Evolutionary conservation across 2,888 invertebrate genomes (phyloP), one percentile per base, ranked within the genome.

Genomic region (Pycnomerus fuliginosus): DNA sequence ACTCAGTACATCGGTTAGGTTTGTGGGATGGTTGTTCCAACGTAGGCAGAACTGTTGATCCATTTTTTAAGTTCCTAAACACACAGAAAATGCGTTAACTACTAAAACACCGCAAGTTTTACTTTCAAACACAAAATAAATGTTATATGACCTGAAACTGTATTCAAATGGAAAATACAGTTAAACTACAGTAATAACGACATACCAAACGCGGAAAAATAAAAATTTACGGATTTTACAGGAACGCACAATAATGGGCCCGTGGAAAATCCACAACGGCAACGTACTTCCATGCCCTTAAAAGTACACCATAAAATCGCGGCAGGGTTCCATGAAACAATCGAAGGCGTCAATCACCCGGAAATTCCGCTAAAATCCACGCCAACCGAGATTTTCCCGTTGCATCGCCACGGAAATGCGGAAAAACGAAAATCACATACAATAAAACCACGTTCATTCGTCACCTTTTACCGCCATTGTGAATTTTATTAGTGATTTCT

Each of bases 11-110:
- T 90, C 90, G 71, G 90, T 90, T 75, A 92, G 80, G 78, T 91
- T 91, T 76, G 80, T 86, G 71, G 88, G 90, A 79, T 91, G 91
- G 80, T 91, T 92, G 82, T 91, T 90, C 91, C 91, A 92, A 80
- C 90, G 87, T 74, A 92, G 83, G 78, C 90, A 90, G 79, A 90
- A 92, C 80, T 91, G 90, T 80, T 85, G 87, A 80, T 85, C 67
- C 67, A 67, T 67, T 8, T 10, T 33, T 39, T 49, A 45, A 22
- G 39, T 49, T 33, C 49, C 49, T 49, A 35, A 17, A 37, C 16
- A 33, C 71, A 31, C 10, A n/a, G 15, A 23, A 22, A 13, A 23
- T 20, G 20, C 4, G 20, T 20, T 8, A 20, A 22, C 12, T 12
- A 24, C 16, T 14, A 20, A 35, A 14, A 17, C 20, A 20, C 20